Evolutionary conservation across 2,797 vertebrate species (phyloP), one percentile per base, ranked within the genome.

Genomic region (Geotrypetes seraphini): DNA sequence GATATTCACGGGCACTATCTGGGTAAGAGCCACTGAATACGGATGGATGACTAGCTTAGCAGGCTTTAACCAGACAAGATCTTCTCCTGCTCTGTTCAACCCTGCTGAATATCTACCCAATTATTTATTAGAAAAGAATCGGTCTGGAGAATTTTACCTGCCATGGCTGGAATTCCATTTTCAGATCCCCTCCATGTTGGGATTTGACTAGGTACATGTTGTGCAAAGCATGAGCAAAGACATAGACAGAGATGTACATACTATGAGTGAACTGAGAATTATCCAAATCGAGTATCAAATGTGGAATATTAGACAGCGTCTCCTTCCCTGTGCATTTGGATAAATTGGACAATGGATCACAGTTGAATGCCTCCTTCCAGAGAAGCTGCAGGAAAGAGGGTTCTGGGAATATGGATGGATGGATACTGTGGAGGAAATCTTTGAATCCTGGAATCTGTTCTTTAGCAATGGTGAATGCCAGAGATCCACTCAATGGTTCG

Each of bases 371-470:
- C 16, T n/a, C 8, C 3, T 10, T 14, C 35, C 35, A 46, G 17
- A 38, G 25, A 17, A 4, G 2, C 10, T 43, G 35, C 19, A 30
- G 46, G 8, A 33, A 29, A 10, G 33, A 8, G 11, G 46, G 30
- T 20, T 46, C 16, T 12, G 35, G 30, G 7, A 38, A n/a, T 10
- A 43, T 33, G n/a, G 13, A 8, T n/a, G 43, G 43, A 12, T 28
- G 46, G 19, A 15, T 20, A 5, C 7, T 25, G 10, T 22, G 25
- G 23, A 46, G 13, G 9, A 22, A 39, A 10, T 46, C 35, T 33
- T 39, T 39, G 7, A 46, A 25, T 7, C 43, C 43, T 16, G 43
- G 30, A 12, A 46, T 46, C 4, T 46, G 30, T 21, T 43, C 43
- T 39, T 19, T 46, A 15, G 38, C 30, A 13, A 29, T 28, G 13